These are phyloP conservation scores for Colistium nudipinnis DNA, from an alignment of 2,113 vertebrate genomes.

Conservation along the genomic window DNA sequence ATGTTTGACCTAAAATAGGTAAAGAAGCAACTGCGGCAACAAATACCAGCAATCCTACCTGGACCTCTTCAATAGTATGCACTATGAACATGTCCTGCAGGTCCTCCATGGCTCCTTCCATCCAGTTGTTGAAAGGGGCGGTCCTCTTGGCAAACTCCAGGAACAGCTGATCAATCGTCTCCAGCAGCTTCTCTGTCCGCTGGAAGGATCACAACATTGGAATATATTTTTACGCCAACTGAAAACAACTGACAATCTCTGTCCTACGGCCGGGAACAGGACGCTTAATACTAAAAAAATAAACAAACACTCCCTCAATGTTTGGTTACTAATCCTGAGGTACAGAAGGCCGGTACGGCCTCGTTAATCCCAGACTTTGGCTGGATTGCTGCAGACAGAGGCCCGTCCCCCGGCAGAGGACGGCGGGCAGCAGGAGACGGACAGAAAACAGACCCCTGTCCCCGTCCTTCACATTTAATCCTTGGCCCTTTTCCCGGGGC, in stretches of 20 bases:
- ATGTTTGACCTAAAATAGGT: not conserved
- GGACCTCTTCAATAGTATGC: conserved; percentile 94
- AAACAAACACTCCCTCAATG: conserved; percentile 42
- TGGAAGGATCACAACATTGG: conserved; percentile 42
- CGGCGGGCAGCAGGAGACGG: conserved; percentile 17
- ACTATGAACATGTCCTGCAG: conserved; percentile 89
- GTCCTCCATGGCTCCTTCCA: conserved; percentile 86
- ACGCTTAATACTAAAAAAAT: not conserved
- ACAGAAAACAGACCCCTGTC: conserved; percentile 60
- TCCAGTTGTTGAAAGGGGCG: conserved; percentile 87
- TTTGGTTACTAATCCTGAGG: conserved; percentile 48
- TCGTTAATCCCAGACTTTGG: conserved; percentile 47
- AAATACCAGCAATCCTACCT: conserved; percentile 78
- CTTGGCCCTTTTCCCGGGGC: conserved; percentile 58
- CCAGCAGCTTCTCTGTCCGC: conserved; percentile 85
- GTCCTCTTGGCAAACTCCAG: conserved; percentile 85
- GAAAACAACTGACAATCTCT: not conserved
- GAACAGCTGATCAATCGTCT: conserved; percentile 86
- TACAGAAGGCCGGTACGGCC: conserved; percentile 36
- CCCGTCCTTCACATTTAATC: conserved; percentile 75
- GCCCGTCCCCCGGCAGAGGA: conserved; percentile 16
- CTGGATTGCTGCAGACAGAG: conserved; percentile 16
- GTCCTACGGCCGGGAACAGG: not conserved
- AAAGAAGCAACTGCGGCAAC: not conserved
- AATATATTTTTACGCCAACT: conserved; percentile 13